Evolutionary conservation across 2,797 vertebrate genomes (phyloP).

Genomic region (Cuculus canorus): DNA sequence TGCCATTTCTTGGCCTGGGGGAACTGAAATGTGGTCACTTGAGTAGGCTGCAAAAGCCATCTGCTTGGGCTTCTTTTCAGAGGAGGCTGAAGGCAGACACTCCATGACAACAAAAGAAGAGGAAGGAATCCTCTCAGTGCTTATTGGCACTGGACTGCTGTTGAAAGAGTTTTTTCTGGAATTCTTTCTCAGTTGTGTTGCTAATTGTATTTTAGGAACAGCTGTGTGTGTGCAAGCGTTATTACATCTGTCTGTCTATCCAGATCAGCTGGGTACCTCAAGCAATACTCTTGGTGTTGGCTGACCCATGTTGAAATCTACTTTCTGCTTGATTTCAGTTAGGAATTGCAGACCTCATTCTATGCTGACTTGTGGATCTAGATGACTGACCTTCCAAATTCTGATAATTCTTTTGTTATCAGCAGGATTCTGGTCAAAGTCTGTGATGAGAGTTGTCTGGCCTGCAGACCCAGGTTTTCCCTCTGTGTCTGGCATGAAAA

Average conservation of each 20-base stretch:
- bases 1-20: neutral
- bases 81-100: neutral
- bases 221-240: fast-evolving
- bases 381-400: neutral
- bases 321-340: neutral
- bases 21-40: neutral
- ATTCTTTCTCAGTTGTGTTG: neutral
- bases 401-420: neutral
- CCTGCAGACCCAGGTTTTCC: neutral
- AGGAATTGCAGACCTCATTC: neutral
- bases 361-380: neutral
- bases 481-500: neutral
- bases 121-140: neutral
- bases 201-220: neutral
- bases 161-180: neutral
- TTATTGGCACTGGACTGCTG: neutral
- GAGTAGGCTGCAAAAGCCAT: neutral
- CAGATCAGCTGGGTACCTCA: neutral
- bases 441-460: neutral
- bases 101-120: neutral
- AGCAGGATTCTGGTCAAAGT: neutral
- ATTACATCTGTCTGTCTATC: neutral
- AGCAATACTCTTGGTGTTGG: neutral
- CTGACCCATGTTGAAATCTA: neutral
- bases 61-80: neutral